Evolutionary conservation across 2,797 vertebrate genomes (phyloP).

Genomic region (Myripristis murdjan): DNA sequence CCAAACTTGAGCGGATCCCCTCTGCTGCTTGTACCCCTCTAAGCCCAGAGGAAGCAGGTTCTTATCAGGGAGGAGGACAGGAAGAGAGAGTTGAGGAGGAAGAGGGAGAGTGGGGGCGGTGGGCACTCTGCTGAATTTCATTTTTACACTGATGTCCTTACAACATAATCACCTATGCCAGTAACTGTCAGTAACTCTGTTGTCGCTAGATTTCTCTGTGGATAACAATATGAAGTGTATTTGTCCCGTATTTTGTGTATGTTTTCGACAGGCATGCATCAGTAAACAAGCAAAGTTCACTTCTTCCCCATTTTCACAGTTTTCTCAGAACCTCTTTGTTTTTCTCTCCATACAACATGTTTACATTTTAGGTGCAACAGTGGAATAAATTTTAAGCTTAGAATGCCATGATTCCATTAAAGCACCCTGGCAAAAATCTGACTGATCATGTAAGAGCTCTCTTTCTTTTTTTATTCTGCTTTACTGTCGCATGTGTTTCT

Average conservation of each 20-base stretch:
- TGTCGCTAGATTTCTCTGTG: conserved; percentile 3
- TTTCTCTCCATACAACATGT: background rate
- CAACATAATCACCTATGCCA: background rate
- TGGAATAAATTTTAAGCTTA: too few relatives aligned
- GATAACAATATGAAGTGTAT: background rate
- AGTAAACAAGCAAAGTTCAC: too few relatives aligned
- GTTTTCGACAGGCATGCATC: background rate
- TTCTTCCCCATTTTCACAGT: too few relatives aligned
- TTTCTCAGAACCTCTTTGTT: background rate
- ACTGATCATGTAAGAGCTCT: background rate
- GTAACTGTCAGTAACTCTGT: background rate
- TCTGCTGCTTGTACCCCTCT: conserved; percentile 62
- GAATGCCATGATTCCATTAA: background rate
- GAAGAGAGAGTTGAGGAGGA: conserved; percentile 62
- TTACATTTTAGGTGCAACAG: background rate
- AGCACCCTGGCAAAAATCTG: background rate
- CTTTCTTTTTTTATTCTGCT: background rate
- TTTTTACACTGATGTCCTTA: conserved; percentile 51
- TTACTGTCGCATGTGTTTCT: conserved; percentile 1
- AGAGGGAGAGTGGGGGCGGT: conserved; percentile 56
- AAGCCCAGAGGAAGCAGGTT: conserved; percentile 73
- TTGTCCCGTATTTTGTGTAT: background rate
- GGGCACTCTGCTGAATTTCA: conserved; percentile 47
- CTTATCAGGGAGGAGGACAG: conserved; percentile 76
- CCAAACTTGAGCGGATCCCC: conserved; percentile 68